These are phyloP conservation scores for Lobophora halterata DNA, from an alignment of 2,888 invertebrate genomes.

Conservation along the genomic window DNA sequence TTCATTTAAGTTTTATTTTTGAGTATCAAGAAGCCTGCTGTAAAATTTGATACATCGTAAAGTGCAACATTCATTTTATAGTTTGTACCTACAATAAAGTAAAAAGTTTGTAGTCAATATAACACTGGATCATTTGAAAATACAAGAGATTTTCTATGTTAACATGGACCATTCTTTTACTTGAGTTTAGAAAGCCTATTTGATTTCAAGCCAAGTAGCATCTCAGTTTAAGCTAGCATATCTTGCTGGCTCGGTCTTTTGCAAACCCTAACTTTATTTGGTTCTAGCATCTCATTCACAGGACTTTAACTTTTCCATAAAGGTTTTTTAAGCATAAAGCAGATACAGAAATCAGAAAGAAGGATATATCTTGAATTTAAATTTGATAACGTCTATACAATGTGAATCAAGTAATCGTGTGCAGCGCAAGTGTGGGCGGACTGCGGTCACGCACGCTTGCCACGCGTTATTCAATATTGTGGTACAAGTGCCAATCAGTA, in stretches of 20 bases:
- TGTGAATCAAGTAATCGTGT: conserved; percentile 7
- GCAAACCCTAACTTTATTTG: too few species aligned
- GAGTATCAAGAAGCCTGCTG: conserved; percentile 24
- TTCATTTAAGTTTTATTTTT: conserved; percentile 11
- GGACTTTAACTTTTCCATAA: too few species aligned
- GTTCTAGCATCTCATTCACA: too few species aligned
- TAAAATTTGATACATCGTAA: conserved; percentile 46
- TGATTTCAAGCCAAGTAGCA: too few species aligned
- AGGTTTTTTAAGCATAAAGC: too few species aligned
- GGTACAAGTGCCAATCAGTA: conserved; percentile 20
- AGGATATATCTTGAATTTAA: too few species aligned
- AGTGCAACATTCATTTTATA: conserved; percentile 33
- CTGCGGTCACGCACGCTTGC: conserved; percentile 26
- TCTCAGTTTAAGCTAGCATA: too few species aligned
- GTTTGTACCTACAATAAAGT: conserved; percentile 18
- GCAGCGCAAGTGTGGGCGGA: conserved; percentile 25
- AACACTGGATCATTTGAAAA: not conserved
- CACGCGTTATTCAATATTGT: conserved; percentile 11
- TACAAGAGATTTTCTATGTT: not conserved
- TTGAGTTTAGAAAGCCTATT: too few species aligned
- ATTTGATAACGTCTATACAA: too few species aligned
- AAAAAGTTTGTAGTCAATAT: conserved; percentile 24
- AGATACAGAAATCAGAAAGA: too few species aligned
- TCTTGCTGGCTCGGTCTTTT: too few species aligned
- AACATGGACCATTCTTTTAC: too few species aligned